A percentile compares a stretch with the other conserved stretches of the same genome.
phyloP scores from a whole-genome alignment of 1,140 invertebrate genomes.

The Polyergus mexicanus region DNA sequence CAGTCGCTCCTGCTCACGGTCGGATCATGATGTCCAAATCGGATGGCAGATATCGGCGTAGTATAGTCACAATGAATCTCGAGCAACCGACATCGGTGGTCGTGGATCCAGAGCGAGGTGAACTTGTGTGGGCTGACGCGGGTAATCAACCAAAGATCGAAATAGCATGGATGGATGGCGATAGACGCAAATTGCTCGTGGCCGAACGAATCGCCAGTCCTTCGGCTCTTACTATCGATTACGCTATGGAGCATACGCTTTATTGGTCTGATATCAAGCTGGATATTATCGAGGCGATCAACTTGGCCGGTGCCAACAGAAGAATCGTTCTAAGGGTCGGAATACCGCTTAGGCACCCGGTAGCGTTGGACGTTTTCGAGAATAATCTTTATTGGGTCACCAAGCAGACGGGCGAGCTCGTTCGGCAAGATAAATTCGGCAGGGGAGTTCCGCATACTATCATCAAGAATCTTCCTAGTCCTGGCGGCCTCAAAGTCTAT shows the following conservation, averaged over 20 bases:
- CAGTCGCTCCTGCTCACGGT: constrained; percentile 90
- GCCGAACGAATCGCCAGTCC: constrained; percentile 93
- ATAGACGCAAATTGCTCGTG: constrained; percentile 92
- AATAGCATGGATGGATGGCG: constrained; percentile 98
- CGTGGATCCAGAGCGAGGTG: constrained; percentile 94
- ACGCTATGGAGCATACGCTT: constrained; percentile 94
- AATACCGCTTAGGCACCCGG: constrained; percentile 90
- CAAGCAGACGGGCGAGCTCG: constrained; percentile 93
- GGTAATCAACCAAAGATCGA: constrained; percentile 95
- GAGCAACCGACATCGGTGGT: constrained; percentile 95
- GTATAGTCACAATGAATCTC: constrained; percentile 90
- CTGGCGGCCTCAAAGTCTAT: constrained; percentile 95
- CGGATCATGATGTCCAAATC: constrained; percentile 95
- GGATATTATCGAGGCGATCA: constrained; percentile 96
- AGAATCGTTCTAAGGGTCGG: constrained; percentile 92
- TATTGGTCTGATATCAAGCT: constrained; percentile 99
- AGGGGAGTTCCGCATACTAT: constrained; percentile 95
- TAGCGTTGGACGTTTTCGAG: constrained; percentile 97
- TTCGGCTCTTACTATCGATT: constrained; percentile 96
- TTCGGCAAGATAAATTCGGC: constrained; percentile 98
- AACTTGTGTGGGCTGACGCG: constrained; percentile 96
- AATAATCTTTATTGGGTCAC: constrained; percentile 96
- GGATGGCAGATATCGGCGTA: constrained; percentile 95
- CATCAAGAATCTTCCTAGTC: constrained; percentile 92
- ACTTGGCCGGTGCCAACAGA: constrained; percentile 90